These are phyloP conservation scores for Dendronephthya gigantea DNA, from an alignment of 64 coral and sea anemone species.

Conservation along the genomic window DNA sequence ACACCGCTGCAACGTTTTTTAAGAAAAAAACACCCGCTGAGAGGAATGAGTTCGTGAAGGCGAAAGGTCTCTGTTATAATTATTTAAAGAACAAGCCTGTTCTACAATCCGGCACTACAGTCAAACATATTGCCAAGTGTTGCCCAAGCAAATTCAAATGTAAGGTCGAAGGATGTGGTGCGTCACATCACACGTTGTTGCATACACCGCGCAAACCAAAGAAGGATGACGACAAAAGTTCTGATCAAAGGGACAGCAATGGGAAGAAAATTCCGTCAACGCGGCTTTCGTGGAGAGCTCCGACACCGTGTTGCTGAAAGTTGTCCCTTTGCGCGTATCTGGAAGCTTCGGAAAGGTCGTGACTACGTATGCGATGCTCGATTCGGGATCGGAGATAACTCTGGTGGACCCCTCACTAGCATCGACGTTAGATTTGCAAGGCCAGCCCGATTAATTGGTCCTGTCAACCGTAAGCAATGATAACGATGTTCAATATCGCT, in stretches of 20 bases:
- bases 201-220: too few relatives aligned
- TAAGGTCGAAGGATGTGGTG: conserved; percentile 18
- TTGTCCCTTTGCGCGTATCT: too few relatives aligned
- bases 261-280: too few relatives aligned
- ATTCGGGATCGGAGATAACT: conserved; percentile 24
- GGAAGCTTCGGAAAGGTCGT: too few relatives aligned
- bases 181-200: conserved; percentile 4
- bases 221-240: too few relatives aligned
- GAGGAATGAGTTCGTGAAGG: background rate
- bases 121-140: conserved; percentile 6
- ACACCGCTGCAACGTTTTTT: conserved; percentile 12
- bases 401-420: conserved; percentile 29
- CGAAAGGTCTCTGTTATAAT: conserved; percentile 28
- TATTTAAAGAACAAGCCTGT: conserved; percentile 16
- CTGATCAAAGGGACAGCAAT: too few relatives aligned
- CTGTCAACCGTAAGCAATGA: conserved; percentile 22
- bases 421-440: background rate
- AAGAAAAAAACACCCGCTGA: conserved; percentile 23
- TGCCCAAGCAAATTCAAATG: conserved; percentile 35
- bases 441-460: background rate
- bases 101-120: background rate
- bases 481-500: background rate
- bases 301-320: too few relatives aligned
- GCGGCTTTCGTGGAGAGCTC: too few relatives aligned
- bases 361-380: conserved; percentile 25